Evolutionary conservation across 2,888 invertebrate species (phyloP).

Genomic region (Drosophila tanythrix): DNA sequence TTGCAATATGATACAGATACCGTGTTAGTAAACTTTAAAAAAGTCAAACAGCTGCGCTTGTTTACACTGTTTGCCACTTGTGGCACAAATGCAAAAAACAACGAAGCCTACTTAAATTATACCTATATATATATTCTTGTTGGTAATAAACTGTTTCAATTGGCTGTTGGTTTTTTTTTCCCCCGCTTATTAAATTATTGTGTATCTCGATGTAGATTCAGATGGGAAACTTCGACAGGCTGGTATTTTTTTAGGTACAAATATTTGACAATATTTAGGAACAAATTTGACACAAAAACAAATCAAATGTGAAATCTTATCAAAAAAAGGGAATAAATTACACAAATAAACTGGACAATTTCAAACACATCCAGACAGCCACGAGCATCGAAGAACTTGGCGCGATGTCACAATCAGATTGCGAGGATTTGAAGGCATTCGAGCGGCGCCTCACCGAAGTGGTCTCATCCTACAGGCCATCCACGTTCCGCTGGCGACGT

Average conservation of each 20-base stretch:
- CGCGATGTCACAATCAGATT: slow-evolving; percentile 93
- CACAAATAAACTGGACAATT: slow-evolving; percentile 74
- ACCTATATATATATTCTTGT: not conserved
- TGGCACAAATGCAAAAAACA: not conserved
- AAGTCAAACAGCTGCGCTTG: slow-evolving; percentile 34
- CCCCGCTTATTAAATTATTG: not conserved
- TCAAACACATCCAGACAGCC: slow-evolving; percentile 66
- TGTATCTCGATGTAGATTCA: not conserved
- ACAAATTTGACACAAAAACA: slow-evolving; percentile 58
- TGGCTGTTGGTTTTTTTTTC: not conserved
- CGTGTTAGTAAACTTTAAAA: slow-evolving; percentile 16
- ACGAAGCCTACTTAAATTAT: not conserved
- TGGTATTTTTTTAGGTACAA: slow-evolving; percentile 37
- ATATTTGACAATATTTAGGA: slow-evolving; percentile 33
- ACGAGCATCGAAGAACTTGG: slow-evolving; percentile 77
- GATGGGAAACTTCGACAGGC: not conserved
- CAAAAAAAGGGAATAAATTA: slow-evolving; percentile 56
- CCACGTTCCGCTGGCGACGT: slow-evolving; percentile 98
- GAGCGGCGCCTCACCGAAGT: slow-evolving; percentile 98
- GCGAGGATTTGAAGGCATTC: slow-evolving; percentile 99
- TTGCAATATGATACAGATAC: not conserved
- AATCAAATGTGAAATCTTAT: slow-evolving; percentile 73
- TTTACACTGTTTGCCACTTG: slow-evolving; percentile 10
- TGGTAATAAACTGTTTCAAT: not conserved
- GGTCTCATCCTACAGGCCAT: slow-evolving; percentile 97